These are phyloP conservation scores for Cetonia aurata DNA, from an alignment of 2,888 invertebrate species.

Conservation along the genomic window DNA sequence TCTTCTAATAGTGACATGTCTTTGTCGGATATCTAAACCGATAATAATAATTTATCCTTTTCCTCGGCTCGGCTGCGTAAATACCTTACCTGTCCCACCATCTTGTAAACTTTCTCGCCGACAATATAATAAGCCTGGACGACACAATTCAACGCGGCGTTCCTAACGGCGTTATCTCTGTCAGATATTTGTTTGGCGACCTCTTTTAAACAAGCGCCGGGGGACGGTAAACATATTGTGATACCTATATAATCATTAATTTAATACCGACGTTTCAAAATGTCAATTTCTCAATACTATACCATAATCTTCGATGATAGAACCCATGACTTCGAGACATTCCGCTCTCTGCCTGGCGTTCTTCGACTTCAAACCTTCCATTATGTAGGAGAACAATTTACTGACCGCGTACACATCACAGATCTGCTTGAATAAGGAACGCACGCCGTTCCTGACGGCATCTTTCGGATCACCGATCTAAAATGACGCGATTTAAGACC, in stretches of 20 bases:
- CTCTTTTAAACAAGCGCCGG: conserved; percentile 85
- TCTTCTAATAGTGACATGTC: conserved; percentile 95
- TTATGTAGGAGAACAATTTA: conserved; percentile 89
- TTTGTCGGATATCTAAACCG: conserved; percentile 86
- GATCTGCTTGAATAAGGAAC: conserved; percentile 86
- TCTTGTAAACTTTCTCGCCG: conserved; percentile 92
- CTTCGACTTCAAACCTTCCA: conserved; percentile 97
- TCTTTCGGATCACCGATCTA: conserved; percentile 97
- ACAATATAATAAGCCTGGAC: conserved; percentile 91
- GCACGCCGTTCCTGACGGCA: conserved; percentile 90
- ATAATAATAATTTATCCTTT: background rate
- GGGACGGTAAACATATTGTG: conserved; percentile 84
- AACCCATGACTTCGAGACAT: conserved; percentile 92
- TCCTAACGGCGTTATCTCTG: conserved; percentile 94
- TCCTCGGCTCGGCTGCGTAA: too few relatives aligned
- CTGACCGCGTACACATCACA: conserved; percentile 88
- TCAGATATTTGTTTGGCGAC: conserved; percentile 96
- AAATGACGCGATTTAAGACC: conserved; percentile 41
- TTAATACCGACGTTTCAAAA: background rate
- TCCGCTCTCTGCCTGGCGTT: conserved; percentile 97
- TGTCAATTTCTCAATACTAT: conserved; percentile 17
- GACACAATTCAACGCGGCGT: conserved; percentile 94
- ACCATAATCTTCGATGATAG: conserved; percentile 88
- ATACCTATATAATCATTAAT: conserved; percentile 64
- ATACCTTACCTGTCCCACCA: conserved; percentile 83